Evolutionary conservation across 2,888 invertebrate genomes (phyloP), one percentile per base, ranked within the genome.

Genomic region (Leptinotarsa peninsularis): DNA sequence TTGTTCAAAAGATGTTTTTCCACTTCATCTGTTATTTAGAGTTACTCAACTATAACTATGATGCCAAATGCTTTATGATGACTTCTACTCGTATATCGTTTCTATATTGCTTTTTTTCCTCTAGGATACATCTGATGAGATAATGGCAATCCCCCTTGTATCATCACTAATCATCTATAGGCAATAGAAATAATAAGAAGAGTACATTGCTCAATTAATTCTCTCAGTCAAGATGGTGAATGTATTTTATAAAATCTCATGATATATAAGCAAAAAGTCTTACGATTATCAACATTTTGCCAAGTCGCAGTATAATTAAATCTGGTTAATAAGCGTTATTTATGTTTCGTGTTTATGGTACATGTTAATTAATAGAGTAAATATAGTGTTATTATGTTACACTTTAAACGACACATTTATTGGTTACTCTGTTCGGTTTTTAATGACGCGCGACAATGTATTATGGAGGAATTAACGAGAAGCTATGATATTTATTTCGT

Each of bases 311-410:
- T 3, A n/a, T 63, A 63, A 63, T 63, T 63, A 63, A 63, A 63
- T 27, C 63, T 63, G 63, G 27, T 63, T 63, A 63, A 63, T 63
- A 43, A 63, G 43, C 43, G n/a, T 63, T 63, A 63, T 63, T 63
- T 63, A 63, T 63, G 63, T 63, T 63, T 63, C 63, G n/a, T 63
- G 63, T 63, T 63, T 63, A 33, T 63, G 33, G 33, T 33, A 33
- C 13, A 63, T 63, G 63, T 43, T 63, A 63, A 63, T 63, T 63
- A 63, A 63, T 63, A 18, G 63, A 2, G 63, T n/a, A 63, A 63
- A 63, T 63, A 63, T 63, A 63, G 27, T 63, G 63, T 33, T 63
- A 63, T 63, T 63, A 63, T 43, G 63, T 63, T 63, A 63, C 63
- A 63, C 63, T 63, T 63, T 63, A 63, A 63, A 63, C 63, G 63